phyloP scores from a whole-genome alignment of 2,797 vertebrate genomes.

The Myotis pilosus region DNA sequence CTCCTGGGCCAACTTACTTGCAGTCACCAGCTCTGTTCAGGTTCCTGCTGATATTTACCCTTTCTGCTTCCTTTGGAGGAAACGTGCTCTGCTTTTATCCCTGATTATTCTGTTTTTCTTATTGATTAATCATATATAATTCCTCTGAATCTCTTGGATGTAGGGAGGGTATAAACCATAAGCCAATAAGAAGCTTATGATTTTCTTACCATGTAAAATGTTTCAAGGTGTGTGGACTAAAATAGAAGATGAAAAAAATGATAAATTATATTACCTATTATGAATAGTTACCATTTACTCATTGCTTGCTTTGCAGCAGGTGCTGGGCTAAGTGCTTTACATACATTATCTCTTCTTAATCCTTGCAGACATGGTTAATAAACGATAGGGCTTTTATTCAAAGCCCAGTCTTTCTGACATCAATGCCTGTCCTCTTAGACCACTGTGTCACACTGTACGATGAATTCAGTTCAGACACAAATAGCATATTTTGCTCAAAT shows the following conservation, averaged over 20 bases:
- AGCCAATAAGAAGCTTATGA: slow-evolving; percentile 62
- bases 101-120: slow-evolving; percentile 39
- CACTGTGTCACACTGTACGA: too few relatives aligned
- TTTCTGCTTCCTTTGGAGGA: slow-evolving; percentile 36
- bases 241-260: background rate
- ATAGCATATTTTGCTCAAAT: slow-evolving; percentile 7
- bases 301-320: slow-evolving; percentile 14
- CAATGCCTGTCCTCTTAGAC: background rate
- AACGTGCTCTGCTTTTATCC: slow-evolving; percentile 35
- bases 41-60: background rate
- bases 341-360: slow-evolving; percentile 53
- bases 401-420: slow-evolving; percentile 16
- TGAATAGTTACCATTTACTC: background rate
- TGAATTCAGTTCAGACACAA: background rate
- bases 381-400: background rate
- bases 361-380: background rate
- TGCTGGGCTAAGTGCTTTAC: slow-evolving; percentile 21
- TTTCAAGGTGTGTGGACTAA: slow-evolving; percentile 60
- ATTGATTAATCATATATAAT: slow-evolving; percentile 59
- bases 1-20: background rate
- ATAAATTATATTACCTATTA: slow-evolving; percentile 38
- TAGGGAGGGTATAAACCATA: slow-evolving; percentile 37
- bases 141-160: slow-evolving; percentile 46
- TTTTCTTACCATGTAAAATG: slow-evolving; percentile 60
- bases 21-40: background rate